Evolutionary conservation across 2,113 vertebrate species (phyloP).

Genomic region (Poeciliopsis occidentalis): DNA sequence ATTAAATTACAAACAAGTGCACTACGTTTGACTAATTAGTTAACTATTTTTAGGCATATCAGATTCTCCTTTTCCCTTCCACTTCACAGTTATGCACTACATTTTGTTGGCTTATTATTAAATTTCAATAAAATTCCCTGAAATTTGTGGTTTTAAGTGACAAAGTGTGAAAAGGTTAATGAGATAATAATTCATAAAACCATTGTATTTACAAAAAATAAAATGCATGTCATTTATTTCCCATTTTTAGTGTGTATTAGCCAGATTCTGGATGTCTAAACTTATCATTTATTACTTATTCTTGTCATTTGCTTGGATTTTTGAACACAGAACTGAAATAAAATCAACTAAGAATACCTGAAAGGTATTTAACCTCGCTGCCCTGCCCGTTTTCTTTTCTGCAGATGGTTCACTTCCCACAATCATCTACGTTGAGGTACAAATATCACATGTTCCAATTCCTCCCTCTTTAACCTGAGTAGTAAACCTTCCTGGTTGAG

Average conservation of each 20-base stretch:
- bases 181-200: neutral
- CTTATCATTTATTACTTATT: slow-evolving; percentile 32
- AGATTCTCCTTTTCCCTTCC: neutral
- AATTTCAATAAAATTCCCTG: neutral
- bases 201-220: neutral
- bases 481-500: slow-evolving; percentile 75
- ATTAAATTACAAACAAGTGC: no score
- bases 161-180: neutral
- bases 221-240: neutral
- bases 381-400: slow-evolving; percentile 82
- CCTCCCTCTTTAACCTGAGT: slow-evolving; percentile 74
- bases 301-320: slow-evolving; percentile 21
- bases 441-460: slow-evolving; percentile 77
- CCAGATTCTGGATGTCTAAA: slow-evolving; percentile 14
- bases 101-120: neutral
- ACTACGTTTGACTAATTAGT: no score
- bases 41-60: neutral
- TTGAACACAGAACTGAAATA: slow-evolving; percentile 39
- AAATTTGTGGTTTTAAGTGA: neutral
- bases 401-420: slow-evolving; percentile 83
- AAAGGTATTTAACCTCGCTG: slow-evolving; percentile 78
- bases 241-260: neutral
- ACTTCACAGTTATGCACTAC: neutral
- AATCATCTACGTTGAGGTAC: slow-evolving; percentile 82
- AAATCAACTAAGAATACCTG: slow-evolving; percentile 44